Base-by-base conservation (phyloP, 2,113 vertebrate genomes). In the Plestiodon gilberti region DNA sequence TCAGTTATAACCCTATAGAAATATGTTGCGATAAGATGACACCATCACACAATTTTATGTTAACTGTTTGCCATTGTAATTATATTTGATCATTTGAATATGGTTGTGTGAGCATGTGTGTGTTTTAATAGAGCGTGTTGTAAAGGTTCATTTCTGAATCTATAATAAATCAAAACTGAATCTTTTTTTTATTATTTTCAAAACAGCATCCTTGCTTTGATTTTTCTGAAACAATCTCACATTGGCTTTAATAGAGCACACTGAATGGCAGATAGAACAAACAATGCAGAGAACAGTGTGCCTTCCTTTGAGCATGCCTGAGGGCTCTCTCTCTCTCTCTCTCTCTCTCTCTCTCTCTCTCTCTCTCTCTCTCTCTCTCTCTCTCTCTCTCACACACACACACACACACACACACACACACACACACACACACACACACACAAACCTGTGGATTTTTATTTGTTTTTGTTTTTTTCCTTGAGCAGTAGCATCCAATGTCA, bases 161-260 rank as follows among this genome's bases (percentile, higher is more conserved):
- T 5, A 48, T 8, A 48, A 48, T 48, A 4, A 48, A 48, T 48
- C 4, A 8, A 48, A 48, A 5, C 43, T 48, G 43, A 48, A 48
- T 48, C 8, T 48, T 48, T 48, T 48, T 48, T 48, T 8, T 8
- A 4, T 8, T 38, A 38, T 38, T 62, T 62, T 62, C 59, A 28
- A 76, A 89, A 48, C 77, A 7, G 25, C 3, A 22, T 55, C n/a
- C 0, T 55, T 33, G 48, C 11, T 52, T 22, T 69, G 52, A 48
- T 3, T 4, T 87, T 82, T 89, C 76, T 86, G 3, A 1, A 38
- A 70, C 13, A 30, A 65, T 90, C 71, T 85, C 9, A 88, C 15
- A 74, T 88, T 87, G 71, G 40, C 71, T 79, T 69, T n/a, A 43
- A 28, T n/a, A 43, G 48, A 79, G 0, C 7, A 25, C 57, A 25